A percentile compares a stretch with the other conserved stretches of the same genome.
Conservation (phyloP, 2,113 vertebrate genomes). For the Uria lomvia region DNA sequence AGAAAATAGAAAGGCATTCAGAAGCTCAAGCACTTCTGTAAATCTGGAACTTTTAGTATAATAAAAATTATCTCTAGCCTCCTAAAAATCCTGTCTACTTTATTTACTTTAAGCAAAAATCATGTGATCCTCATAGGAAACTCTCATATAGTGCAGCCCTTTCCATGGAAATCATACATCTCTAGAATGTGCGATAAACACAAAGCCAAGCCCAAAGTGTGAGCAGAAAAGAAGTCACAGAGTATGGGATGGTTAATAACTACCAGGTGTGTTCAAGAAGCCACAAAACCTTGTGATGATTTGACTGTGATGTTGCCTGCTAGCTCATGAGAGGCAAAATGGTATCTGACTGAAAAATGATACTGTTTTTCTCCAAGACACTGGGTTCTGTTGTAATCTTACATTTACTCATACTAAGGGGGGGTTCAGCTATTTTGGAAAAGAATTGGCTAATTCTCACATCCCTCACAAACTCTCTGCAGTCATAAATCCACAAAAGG, state of each 20-base stretch:
- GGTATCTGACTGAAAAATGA: neutral
- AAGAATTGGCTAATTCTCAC: neutral
- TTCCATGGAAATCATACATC: neutral
- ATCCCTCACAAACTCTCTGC: neutral
- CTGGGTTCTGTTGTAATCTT: neutral
- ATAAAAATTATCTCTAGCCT: neutral
- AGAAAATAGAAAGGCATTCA: neutral
- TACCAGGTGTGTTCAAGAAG: neutral
- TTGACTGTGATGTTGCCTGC: neutral
- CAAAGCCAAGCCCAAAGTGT: neutral
- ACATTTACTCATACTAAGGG: neutral
- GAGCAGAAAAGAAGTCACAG: neutral
- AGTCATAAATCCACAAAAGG: neutral
- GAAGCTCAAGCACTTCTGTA: neutral
- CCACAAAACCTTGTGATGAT: neutral
- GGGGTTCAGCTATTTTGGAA: neutral
- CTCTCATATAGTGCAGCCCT: neutral
- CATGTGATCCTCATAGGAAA: neutral
- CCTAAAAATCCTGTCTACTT: neutral
- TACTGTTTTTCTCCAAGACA: neutral
- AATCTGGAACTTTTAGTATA: neutral
- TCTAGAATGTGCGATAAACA: neutral
- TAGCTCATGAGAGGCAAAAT: neutral
- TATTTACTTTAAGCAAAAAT: neutral
- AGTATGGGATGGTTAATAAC: neutral